Conservation (phyloP, 2,888 invertebrate species). For the Gasteruption jaculator region DNA sequence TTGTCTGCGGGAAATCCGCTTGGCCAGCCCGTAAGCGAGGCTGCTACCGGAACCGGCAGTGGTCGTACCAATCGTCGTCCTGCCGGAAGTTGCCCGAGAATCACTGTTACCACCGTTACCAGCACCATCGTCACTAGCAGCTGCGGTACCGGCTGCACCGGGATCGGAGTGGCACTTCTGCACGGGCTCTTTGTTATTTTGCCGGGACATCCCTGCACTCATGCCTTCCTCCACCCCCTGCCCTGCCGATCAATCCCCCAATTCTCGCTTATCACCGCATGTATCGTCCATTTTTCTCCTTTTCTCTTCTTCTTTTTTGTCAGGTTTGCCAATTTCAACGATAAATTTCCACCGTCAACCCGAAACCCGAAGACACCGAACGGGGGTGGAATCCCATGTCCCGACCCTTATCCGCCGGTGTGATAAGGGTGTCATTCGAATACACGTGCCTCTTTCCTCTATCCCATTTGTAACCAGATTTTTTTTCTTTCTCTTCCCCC, state of each 20-base stretch:
- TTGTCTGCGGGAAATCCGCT: constrained; percentile 36
- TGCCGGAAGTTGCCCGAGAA: no score
- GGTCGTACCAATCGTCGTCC: constrained; percentile 19
- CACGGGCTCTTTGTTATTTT: constrained; percentile 59
- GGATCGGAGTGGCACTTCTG: constrained; percentile 68
- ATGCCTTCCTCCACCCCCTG: constrained; percentile 5
- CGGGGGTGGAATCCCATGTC: no score
- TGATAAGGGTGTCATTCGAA: no score
- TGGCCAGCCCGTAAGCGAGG: constrained; percentile 37
- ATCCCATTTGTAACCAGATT: no score
- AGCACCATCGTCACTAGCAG: constrained; percentile 23
- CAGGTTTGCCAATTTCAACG: no score
- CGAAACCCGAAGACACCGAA: no score
- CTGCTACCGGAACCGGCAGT: constrained; percentile 28
- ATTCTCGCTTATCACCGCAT: constrained; percentile 16
- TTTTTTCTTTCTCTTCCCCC: no score
- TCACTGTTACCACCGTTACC: no score
- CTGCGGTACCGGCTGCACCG: constrained; percentile 53
- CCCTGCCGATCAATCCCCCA: constrained; percentile 1
- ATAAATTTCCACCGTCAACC: no score
- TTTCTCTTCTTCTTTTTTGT: constrained; percentile 9
- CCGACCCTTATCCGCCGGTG: no score
- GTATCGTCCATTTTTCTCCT: constrained; percentile 20
- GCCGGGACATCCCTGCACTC: constrained; percentile 39
- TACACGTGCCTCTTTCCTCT: no score